phyloP scores from a whole-genome alignment of 2,888 invertebrate genomes.

The Trypoxylon attenuatum region DNA sequence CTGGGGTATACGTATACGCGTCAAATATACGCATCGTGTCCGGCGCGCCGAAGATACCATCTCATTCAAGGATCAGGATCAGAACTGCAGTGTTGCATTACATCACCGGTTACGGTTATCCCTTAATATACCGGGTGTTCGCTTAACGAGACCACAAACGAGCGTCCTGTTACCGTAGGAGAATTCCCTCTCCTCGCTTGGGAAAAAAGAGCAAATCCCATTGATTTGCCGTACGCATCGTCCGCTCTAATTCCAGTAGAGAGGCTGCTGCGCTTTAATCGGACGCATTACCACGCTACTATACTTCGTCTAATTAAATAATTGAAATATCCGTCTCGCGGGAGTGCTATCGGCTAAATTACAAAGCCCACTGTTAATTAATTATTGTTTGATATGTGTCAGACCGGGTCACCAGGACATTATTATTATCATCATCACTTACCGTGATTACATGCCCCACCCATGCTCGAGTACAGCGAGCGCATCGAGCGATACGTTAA shows the following conservation, averaged over 20 bases:
- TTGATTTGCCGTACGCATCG: neutral
- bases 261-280: neutral
- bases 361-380: slow-evolving; percentile 15
- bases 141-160: slow-evolving; percentile 69
- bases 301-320: slow-evolving; percentile 14
- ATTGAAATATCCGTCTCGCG: slow-evolving; percentile 21
- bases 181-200: slow-evolving; percentile 7
- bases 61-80: slow-evolving; percentile 70
- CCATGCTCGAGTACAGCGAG: too few species aligned
- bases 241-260: neutral
- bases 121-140: slow-evolving; percentile 69
- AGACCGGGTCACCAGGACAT: neutral
- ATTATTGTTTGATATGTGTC: slow-evolving; percentile 14
- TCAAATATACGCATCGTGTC: slow-evolving; percentile 42
- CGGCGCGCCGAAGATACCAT: slow-evolving; percentile 61
- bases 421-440: too few species aligned
- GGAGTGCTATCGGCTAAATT: slow-evolving; percentile 6
- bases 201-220: slow-evolving; percentile 12
- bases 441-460: too few species aligned
- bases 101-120: slow-evolving; percentile 69
- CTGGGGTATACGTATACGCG: slow-evolving; percentile 36
- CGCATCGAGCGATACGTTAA: too few species aligned
- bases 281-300: neutral
- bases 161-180: slow-evolving; percentile 63
- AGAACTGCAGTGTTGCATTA: slow-evolving; percentile 69